Evolutionary conservation across 2,888 invertebrate species (phyloP), one percentile per base, ranked within the genome.

Genomic region (Ophion obscuratus): DNA sequence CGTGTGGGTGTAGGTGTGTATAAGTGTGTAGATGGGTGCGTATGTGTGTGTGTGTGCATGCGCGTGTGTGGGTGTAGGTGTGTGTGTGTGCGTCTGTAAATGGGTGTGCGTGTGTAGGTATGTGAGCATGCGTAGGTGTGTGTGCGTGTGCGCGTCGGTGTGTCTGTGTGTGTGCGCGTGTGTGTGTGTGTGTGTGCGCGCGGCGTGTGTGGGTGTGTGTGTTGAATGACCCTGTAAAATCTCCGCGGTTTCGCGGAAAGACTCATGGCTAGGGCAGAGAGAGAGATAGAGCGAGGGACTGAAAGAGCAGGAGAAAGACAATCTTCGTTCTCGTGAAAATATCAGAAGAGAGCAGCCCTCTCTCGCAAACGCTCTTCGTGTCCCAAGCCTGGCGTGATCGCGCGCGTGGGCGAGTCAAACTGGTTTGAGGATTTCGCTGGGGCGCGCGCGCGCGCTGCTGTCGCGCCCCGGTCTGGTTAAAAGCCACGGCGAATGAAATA

Each of bases 381-480:
- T 40, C 64, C 24, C 10, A 57, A 71, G 75, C 76, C 81, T 85
- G 70, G 68, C 80, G 62, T 81, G 85, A 82, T 81, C 81, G 76
- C 84, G 89, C 88, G 89, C 88, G 88, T 88, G 89, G 88, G 89
- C 89, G 87, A 89, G 89, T 87, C 89, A 89, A 88, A 88, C 89
- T 87, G 88, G 89, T 88, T 89, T 88, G 84, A 88, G 82, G 81
- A 86, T 81, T 81, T 59, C 68, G 68, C 64, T 74, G 79, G 74
- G 81, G 84, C 81, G 82, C 81, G 71, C 64, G 80, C 74, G 47
- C 74, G 81, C 53, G 81, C 53, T 71, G 83, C 64, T 82, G 83
- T 85, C 83, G 85, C 83, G 70, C 84, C 85, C 70, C 74, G 76
- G 47, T 75, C 74, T 75, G 73, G 59, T 80, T 83, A 81, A 86